Conservation (phyloP, 1,140 invertebrate species). For the Caerostris darwini region DNA sequence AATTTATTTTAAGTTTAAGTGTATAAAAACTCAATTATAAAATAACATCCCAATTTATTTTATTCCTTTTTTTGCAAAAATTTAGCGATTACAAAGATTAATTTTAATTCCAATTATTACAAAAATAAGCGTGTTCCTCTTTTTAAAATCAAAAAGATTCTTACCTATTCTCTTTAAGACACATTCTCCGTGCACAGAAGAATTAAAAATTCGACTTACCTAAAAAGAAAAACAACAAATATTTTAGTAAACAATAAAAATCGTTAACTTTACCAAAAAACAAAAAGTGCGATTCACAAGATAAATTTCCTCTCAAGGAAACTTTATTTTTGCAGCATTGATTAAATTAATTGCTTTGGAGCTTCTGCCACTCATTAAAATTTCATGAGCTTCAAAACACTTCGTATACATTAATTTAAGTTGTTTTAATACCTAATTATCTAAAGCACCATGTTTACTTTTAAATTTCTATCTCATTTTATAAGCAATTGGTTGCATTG, state of each 20-base stretch:
- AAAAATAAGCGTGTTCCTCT: not conserved
- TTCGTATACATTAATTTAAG: not conserved
- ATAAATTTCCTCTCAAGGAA: not conserved
- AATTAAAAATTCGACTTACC: constrained; percentile 19
- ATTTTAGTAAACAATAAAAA: constrained; percentile 2
- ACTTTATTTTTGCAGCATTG: not conserved
- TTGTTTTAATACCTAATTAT: not conserved
- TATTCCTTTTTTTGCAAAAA: too few species aligned
- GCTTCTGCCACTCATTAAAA: not conserved
- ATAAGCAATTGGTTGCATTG: not conserved
- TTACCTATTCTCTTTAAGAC: not conserved
- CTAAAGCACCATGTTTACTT: not conserved
- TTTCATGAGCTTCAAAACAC: not conserved
- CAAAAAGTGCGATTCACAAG: not conserved
- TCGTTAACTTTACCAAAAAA: not conserved
- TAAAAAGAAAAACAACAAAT: not conserved
- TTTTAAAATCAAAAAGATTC: not conserved
- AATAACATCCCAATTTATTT: too few species aligned
- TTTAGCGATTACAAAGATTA: not conserved
- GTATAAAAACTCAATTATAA: too few species aligned
- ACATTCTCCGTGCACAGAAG: not conserved
- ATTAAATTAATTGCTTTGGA: not conserved
- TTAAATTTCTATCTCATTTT: not conserved
- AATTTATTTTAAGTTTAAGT: too few species aligned
- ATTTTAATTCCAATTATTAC: not conserved